Percentiles rank a stretch among this genome's conserved stretches.
Conservation (phyloP, 2,113 vertebrate genomes). For the Daphoenositta chrysoptera region DNA sequence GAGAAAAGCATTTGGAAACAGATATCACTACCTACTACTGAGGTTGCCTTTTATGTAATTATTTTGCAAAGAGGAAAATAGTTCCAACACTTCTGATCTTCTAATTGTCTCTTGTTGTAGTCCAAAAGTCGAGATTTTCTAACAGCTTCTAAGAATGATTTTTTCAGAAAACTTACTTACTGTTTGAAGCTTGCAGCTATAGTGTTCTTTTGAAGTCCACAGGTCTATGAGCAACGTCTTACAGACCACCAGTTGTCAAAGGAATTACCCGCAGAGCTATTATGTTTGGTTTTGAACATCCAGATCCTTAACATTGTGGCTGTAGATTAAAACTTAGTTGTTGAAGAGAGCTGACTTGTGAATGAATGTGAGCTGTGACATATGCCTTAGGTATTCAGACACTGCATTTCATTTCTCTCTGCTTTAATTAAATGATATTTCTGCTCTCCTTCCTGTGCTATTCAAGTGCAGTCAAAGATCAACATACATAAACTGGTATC, state of each 20-base stretch:
- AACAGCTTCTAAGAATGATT: neutral
- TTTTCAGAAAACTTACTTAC: neutral
- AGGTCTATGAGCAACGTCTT: neutral
- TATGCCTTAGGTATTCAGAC: neutral
- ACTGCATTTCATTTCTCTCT: neutral
- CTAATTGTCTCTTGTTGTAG: slow-evolving; percentile 2
- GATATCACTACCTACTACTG: neutral
- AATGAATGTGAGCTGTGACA: neutral
- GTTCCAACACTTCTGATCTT: neutral
- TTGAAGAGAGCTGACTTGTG: neutral
- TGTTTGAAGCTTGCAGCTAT: neutral
- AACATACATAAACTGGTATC: neutral
- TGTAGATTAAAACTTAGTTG: neutral
- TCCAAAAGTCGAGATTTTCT: neutral
- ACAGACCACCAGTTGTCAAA: slow-evolving; percentile 4
- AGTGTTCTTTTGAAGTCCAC: slow-evolving; percentile 11
- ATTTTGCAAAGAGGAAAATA: neutral
- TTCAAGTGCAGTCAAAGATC: neutral
- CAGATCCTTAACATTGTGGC: neutral
- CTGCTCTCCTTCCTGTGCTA: neutral
- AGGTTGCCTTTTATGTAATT: neutral
- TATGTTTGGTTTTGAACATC: slow-evolving; percentile 3
- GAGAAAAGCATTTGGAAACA: neutral
- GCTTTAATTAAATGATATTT: neutral
- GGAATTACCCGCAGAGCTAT: neutral